Percentiles rank a stretch among this genome's conserved stretches.
Evolutionary conservation across 1,140 invertebrate genomes (phyloP).

Genomic region (Andricus grossulariae): DNA sequence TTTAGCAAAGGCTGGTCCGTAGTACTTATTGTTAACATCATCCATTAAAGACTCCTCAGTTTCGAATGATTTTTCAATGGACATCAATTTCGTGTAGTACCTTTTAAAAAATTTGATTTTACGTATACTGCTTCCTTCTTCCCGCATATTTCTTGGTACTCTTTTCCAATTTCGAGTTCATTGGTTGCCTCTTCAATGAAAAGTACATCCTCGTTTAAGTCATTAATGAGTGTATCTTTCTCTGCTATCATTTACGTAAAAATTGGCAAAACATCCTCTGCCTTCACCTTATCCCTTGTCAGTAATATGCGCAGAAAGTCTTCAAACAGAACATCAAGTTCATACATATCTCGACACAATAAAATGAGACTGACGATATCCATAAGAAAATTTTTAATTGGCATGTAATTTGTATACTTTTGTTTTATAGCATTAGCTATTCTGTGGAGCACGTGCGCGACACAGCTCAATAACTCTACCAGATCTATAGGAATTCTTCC

Average conservation of each 20-base stretch:
- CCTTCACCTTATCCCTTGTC: neutral
- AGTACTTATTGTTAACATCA: too few species aligned
- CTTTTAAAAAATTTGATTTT: too few species aligned
- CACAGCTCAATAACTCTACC: neutral
- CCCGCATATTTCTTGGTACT: constrained; percentile 19
- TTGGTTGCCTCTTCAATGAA: constrained; percentile 16
- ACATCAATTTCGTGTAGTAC: too few species aligned
- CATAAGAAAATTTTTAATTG: neutral
- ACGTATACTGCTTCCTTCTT: constrained; percentile 33
- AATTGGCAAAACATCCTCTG: neutral
- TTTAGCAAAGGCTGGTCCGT: too few species aligned
- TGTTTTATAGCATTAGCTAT: neutral
- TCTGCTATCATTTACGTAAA: neutral
- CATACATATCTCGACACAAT: neutral
- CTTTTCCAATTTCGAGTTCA: constrained; percentile 1
- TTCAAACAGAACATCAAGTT: neutral
- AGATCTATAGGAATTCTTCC: neutral
- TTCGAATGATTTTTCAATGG: too few species aligned
- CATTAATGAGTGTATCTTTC: neutral
- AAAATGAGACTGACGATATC: neutral
- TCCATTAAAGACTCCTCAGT: too few species aligned
- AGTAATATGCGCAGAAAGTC: neutral
- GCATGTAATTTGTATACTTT: neutral
- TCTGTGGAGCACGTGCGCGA: neutral
- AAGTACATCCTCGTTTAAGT: neutral